Conservation (phyloP, 2,797 vertebrate species). For the Allobates femoralis region DNA sequence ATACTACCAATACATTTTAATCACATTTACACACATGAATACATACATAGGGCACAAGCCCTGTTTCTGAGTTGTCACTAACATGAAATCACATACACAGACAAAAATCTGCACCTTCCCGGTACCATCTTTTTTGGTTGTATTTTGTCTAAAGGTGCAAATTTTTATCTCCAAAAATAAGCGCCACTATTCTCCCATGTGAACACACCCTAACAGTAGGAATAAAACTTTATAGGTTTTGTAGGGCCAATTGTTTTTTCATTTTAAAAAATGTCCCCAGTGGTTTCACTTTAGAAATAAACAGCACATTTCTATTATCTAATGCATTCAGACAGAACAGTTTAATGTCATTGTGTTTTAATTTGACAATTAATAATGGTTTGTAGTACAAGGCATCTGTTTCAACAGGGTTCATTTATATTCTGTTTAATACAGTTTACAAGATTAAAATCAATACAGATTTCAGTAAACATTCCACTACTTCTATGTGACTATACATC, state of each 20-base stretch:
- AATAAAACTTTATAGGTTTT: background rate
- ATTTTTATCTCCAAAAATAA: too few species aligned
- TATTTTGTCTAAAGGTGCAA: too few species aligned
- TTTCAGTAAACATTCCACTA: background rate
- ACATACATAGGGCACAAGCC: too few species aligned
- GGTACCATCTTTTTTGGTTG: too few species aligned
- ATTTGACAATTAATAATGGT: background rate
- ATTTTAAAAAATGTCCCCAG: background rate
- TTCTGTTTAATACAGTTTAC: constrained; percentile 23
- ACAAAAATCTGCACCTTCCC: too few species aligned
- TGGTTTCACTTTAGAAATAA: background rate
- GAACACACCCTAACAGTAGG: too few species aligned
- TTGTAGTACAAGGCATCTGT: background rate
- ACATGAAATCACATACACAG: too few species aligned
- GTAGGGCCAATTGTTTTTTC: background rate
- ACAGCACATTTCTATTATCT: background rate
- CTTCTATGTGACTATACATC: background rate
- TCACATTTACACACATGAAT: too few species aligned
- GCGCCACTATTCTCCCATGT: too few species aligned
- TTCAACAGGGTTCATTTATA: background rate
- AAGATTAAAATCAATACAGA: constrained; percentile 6
- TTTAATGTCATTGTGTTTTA: background rate
- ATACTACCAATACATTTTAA: too few species aligned
- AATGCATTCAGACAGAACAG: background rate
- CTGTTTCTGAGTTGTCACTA: too few species aligned